Evolutionary conservation across 30 jellyfish, hydroid and myxozoan genomes (phyloP).

Genomic region (Cassiopea andromeda): DNA sequence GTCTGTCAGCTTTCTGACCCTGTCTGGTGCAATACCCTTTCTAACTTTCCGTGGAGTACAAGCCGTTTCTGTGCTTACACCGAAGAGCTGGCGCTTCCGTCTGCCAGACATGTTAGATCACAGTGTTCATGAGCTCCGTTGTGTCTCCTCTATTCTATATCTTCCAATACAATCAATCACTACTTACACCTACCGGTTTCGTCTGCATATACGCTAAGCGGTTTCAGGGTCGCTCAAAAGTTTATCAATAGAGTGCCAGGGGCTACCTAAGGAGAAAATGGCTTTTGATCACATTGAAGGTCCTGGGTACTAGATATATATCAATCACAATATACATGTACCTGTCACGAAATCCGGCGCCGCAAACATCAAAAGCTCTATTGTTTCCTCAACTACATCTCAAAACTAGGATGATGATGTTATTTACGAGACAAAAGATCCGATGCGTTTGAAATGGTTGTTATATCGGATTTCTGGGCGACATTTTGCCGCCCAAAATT

Average conservation of each 20-base stretch:
- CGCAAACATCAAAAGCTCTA: background rate
- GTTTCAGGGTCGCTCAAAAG: conserved; percentile 60
- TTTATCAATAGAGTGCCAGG: conserved; percentile 7
- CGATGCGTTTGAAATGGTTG: background rate
- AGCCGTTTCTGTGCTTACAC: conserved; percentile 17
- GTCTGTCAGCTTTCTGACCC: conserved; percentile 56
- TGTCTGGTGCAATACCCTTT: background rate
- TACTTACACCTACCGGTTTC: conserved; percentile 13
- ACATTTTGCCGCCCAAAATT: background rate
- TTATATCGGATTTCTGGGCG: background rate
- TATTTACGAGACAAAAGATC: background rate
- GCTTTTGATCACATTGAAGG: conserved; percentile 41
- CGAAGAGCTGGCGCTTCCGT: conserved; percentile 44
- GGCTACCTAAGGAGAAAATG: conserved; percentile 69
- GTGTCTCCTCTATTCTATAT: background rate
- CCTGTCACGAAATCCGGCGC: background rate
- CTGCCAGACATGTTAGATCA: conserved; percentile 20
- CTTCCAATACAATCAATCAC: background rate
- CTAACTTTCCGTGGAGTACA: conserved; percentile 25
- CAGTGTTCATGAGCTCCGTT: background rate
- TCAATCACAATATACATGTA: background rate
- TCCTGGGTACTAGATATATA: conserved; percentile 6
- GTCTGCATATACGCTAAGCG: conserved; percentile 21
- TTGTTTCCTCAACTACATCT: background rate
- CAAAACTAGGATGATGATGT: background rate